phyloP scores from a whole-genome alignment of 2,888 invertebrate species.

The Dolomedes plantarius region DNA sequence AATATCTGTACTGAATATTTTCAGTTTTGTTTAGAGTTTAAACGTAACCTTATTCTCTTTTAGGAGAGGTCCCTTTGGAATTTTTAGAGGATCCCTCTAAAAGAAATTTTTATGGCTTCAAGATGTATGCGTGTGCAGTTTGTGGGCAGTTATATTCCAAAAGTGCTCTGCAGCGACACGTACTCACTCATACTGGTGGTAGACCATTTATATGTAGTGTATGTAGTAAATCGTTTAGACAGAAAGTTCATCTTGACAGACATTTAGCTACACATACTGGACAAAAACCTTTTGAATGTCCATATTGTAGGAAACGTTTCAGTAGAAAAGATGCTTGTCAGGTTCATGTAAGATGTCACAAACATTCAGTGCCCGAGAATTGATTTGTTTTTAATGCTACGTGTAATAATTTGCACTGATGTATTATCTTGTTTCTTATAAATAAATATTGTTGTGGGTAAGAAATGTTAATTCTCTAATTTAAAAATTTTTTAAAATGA shows the following conservation, averaged over 20 bases:
- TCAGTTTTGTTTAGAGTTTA: too few relatives aligned
- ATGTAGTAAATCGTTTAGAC: slow-evolving; percentile 12
- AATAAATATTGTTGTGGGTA: too few relatives aligned
- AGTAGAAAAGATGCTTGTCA: slow-evolving; percentile 3
- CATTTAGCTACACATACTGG: slow-evolving; percentile 4
- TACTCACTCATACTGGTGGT: slow-evolving; percentile 1
- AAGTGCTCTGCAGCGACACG: background rate
- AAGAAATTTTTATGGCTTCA: background rate
- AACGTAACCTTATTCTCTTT: background rate
- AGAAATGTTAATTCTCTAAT: too few relatives aligned
- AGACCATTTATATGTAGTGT: slow-evolving; percentile 14
- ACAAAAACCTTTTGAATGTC: slow-evolving; percentile 14
- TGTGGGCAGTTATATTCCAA: slow-evolving; percentile 14
- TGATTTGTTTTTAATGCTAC: too few relatives aligned
- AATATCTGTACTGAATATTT: too few relatives aligned
- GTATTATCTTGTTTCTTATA: too few relatives aligned
- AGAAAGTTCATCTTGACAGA: background rate
- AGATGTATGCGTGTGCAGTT: background rate
- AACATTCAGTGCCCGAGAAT: background rate
- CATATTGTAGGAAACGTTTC: slow-evolving; percentile 13
- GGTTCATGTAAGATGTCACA: background rate
- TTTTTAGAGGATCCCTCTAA: background rate
- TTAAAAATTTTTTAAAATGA: too few relatives aligned
- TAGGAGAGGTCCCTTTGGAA: background rate
- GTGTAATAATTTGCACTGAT: too few relatives aligned